Base-by-base conservation (phyloP, 1,140 invertebrate species). In the Brevipalpus yothersi region DNA sequence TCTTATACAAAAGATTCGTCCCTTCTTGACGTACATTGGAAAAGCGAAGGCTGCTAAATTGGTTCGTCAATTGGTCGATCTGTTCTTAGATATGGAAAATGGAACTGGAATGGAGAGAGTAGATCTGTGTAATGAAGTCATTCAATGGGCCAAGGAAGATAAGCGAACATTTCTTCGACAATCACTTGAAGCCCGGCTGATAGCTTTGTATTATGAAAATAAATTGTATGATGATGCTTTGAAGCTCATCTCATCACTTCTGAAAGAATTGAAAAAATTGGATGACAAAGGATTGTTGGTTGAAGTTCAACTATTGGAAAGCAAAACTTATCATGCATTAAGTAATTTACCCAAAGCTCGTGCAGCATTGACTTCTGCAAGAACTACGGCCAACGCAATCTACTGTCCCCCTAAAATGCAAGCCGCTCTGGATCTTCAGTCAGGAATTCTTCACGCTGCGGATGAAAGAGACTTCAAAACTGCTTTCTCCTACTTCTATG, bases 381-480 rank as follows among this genome's bases (percentile, higher is more conserved):
- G 95, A 66, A 99, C 95, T 9, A 98, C 94, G 60, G 95, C 95
- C 15, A 99, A 99, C 76, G 87, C 90, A 11, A 97, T 99, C 65
- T 99, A 99, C 72, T 95, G 92, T 73, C 91, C 93, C 62, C 95
- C 94, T 0, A 93, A 92, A 75, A 82, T 97, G 74, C 93, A 97
- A 73, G 90, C 90, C 15, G 82, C 90, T 17, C 75, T 99, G 15
- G 95, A 99, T 75, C 75, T 97, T 53, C 93, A 98, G 71, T 97
- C 94, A 41, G 94, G 91, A 59, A 95, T 99, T 64, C 73, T 99
- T 19, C 95, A 99, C 76, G 94, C 95, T 45, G 94, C 93, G 41
- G 95, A 99, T 72, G 95, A 98, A 71, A 82, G 86, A 68, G 95
- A 99, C 69, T 99, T 99, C 71, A 98, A 99, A 78, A 99, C 94